These are phyloP conservation scores for Taurulus bubalis DNA, from an alignment of 2,113 vertebrate species.

Conservation along the genomic window DNA sequence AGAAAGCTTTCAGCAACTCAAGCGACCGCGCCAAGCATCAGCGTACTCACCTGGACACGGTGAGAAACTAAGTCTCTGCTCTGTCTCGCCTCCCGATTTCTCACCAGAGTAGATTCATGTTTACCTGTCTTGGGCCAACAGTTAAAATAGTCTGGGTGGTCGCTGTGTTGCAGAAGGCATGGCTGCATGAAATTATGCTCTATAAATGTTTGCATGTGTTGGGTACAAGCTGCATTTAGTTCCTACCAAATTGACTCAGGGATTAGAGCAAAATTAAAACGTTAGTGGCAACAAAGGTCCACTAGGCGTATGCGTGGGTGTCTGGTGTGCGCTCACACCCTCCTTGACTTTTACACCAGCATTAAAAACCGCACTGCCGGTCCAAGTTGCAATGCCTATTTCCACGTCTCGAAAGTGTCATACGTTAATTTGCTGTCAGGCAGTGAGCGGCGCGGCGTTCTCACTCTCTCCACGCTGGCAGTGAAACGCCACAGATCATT, in stretches of 20 bases:
- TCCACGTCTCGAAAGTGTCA: constrained; percentile 63
- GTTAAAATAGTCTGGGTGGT: constrained; percentile 27
- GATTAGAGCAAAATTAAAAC: constrained; percentile 7
- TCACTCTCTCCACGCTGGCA: constrained; percentile 34
- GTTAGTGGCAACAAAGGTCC: neutral
- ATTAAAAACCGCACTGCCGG: neutral
- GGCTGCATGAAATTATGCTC: neutral
- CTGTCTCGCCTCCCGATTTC: constrained; percentile 24
- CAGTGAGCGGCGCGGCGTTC: constrained; percentile 44
- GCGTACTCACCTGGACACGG: constrained; percentile 98
- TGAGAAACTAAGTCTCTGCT: constrained; percentile 78
- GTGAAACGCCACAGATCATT: constrained; percentile 66
- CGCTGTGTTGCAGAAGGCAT: neutral
- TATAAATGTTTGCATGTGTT: neutral
- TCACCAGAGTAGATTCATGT: constrained; percentile 26
- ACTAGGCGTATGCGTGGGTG: neutral
- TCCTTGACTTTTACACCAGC: constrained; percentile 21
- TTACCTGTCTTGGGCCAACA: neutral
- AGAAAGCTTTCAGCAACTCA: constrained; percentile 99
- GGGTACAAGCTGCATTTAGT: constrained; percentile 19
- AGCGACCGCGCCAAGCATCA: constrained; percentile 98
- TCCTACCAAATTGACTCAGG: neutral
- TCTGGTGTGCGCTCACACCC: constrained; percentile 4
- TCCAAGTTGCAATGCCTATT: constrained; percentile 42
- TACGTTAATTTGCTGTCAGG: constrained; percentile 44